Conservation (phyloP, 2,888 invertebrate genomes). For the Helleia helle region DNA sequence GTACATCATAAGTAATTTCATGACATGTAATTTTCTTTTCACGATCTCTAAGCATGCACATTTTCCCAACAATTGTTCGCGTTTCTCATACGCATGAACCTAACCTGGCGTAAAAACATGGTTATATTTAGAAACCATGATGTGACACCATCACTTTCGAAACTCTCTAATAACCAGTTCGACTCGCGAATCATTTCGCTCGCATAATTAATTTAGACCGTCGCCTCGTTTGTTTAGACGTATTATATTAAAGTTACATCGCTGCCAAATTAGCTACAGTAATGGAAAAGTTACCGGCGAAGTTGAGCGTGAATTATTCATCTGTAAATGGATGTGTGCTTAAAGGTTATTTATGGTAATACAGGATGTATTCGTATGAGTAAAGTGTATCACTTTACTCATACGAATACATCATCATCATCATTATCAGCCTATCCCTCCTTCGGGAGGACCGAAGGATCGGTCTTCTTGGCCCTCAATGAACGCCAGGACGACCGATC, state of each 20-base stretch:
- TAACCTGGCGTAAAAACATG: slow-evolving; percentile 27
- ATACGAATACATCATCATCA: too few relatives aligned
- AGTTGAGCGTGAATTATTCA: slow-evolving; percentile 2
- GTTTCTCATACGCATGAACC: slow-evolving; percentile 18
- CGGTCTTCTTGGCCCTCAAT: too few relatives aligned
- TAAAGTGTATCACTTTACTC: too few relatives aligned
- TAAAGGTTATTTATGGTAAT: neutral
- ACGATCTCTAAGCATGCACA: neutral
- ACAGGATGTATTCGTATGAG: too few relatives aligned
- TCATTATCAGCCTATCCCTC: too few relatives aligned
- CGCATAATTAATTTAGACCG: slow-evolving; percentile 8
- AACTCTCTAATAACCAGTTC: slow-evolving; percentile 26
- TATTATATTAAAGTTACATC: slow-evolving; percentile 3
- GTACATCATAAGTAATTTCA: too few relatives aligned
- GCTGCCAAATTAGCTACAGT: slow-evolving; percentile 1
- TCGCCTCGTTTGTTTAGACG: slow-evolving; percentile 6
- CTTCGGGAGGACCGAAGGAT: too few relatives aligned
- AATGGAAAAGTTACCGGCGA: slow-evolving; percentile 3
- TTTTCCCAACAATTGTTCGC: neutral
- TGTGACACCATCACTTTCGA: slow-evolving; percentile 25
- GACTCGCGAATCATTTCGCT: slow-evolving; percentile 20
- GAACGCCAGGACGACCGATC: too few relatives aligned
- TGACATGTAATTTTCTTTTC: too few relatives aligned
- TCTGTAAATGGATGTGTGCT: neutral
- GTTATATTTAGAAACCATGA: slow-evolving; percentile 21